These are phyloP conservation scores for Cyclophora albipunctata DNA, from an alignment of 2,888 invertebrate genomes.

Conservation along the genomic window DNA sequence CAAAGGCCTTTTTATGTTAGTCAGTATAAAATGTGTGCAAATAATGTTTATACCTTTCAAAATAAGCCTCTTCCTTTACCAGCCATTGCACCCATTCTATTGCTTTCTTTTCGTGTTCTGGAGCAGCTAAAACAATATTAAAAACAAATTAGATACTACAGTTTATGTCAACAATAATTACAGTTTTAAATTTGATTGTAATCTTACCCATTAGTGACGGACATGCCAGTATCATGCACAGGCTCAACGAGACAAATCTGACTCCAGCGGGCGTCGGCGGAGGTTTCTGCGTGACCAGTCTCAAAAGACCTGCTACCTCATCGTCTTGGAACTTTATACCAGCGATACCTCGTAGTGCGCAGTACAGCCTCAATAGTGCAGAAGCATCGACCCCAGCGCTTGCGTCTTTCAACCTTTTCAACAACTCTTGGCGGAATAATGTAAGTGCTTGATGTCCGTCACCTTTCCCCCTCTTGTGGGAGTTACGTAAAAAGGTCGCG, in stretches of 20 bases:
- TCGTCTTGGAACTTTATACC: slow-evolving; percentile 95
- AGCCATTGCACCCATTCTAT: slow-evolving; percentile 97
- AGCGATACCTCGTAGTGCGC: slow-evolving; percentile 93
- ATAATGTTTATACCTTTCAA: slow-evolving; percentile 76
- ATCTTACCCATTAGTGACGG: slow-evolving; percentile 84
- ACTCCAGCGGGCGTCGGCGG: slow-evolving; percentile 94
- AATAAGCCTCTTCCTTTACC: slow-evolving; percentile 91
- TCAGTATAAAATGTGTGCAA: no score
- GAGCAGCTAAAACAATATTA: slow-evolving; percentile 59
- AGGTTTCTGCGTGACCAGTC: slow-evolving; percentile 90
- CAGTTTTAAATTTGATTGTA: no score
- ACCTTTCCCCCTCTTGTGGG: slow-evolving; percentile 86
- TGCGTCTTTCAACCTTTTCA: slow-evolving; percentile 81
- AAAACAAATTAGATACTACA: not conserved
- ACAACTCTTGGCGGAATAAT: slow-evolving; percentile 85
- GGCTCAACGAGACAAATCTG: slow-evolving; percentile 91
- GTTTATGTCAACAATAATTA: no score
- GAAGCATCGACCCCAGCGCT: slow-evolving; percentile 88
- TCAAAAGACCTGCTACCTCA: slow-evolving; percentile 88
- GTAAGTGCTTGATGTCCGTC: slow-evolving; percentile 80
- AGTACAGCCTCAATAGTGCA: slow-evolving; percentile 91
- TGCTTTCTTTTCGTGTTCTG: slow-evolving; percentile 88
- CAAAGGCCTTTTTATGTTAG: no score
- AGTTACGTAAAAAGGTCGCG: slow-evolving; percentile 90
- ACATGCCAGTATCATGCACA: slow-evolving; percentile 96